These are phyloP conservation scores for Tupiocoris notatus DNA, from an alignment of 2,888 invertebrate species.

Conservation along the genomic window DNA sequence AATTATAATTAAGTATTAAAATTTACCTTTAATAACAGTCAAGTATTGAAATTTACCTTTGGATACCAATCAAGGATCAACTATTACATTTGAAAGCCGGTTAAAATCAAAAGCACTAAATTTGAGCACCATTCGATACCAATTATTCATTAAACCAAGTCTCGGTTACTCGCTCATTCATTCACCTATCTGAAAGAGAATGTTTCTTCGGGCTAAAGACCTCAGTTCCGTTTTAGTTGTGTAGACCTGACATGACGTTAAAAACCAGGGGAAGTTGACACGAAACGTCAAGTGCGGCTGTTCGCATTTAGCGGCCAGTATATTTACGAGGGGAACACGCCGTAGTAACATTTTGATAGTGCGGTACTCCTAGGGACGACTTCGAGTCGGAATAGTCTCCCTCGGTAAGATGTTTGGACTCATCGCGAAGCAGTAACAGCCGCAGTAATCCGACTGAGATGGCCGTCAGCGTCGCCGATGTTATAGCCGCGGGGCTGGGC, in stretches of 20 bases:
- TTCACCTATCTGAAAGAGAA: too few species aligned
- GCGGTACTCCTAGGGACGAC: neutral
- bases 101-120: too few species aligned
- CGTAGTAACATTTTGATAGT: neutral
- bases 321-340: neutral
- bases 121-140: too few species aligned
- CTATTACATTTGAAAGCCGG: too few species aligned
- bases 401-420: neutral
- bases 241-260: neutral
- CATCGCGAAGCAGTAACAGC: neutral
- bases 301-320: neutral
- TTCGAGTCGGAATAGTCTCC: neutral
- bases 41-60: too few species aligned
- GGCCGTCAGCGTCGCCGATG: neutral
- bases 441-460: neutral
- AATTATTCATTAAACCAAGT: too few species aligned
- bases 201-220: too few species aligned
- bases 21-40: too few species aligned
- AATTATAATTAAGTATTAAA: too few species aligned
- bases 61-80: too few species aligned
- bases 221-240: too few species aligned
- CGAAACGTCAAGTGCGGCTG: neutral
- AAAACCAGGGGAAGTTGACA: neutral
- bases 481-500: neutral
- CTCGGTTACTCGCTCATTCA: too few species aligned